Percentiles rank a stretch among this genome's conserved stretches.
Conservation (phyloP, 1,140 invertebrate genomes). For the Procambarus clarkii region DNA sequence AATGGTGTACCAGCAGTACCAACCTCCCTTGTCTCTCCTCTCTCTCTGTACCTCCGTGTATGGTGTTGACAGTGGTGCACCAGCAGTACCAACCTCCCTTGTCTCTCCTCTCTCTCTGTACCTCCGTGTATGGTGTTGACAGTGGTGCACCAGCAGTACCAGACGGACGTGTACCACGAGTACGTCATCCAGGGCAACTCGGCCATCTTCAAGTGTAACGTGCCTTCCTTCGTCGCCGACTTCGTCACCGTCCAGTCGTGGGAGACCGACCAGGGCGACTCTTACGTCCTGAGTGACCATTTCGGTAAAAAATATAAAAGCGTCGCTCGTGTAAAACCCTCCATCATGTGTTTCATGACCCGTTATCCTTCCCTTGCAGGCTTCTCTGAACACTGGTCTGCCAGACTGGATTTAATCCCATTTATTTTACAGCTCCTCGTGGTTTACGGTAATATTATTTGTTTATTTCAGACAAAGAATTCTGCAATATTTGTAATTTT, state of each 20-base stretch:
- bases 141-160: conserved; percentile 89
- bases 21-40: background rate
- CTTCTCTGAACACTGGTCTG: background rate
- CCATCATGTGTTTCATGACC: background rate
- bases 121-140: conserved; percentile 71
- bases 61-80: conserved; percentile 83
- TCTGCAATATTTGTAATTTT: too few species aligned
- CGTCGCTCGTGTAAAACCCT: background rate
- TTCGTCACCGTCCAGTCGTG: conserved; percentile 93
- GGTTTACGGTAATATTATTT: too few species aligned
- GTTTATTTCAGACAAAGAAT: too few species aligned
- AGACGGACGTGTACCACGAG: conserved; percentile 88
- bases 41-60: background rate
- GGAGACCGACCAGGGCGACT: conserved; percentile 81
- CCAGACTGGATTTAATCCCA: too few species aligned
- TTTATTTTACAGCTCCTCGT: too few species aligned
- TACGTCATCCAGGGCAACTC: conserved; percentile 94
- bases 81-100: conserved; percentile 83
- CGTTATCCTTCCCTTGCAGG: background rate
- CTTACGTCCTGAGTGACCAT: conserved; percentile 77
- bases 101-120: background rate
- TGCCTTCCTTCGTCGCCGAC: conserved; percentile 93
- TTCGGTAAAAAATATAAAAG: conserved; percentile 47
- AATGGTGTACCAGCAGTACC: background rate
- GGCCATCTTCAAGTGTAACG: conserved; percentile 92